Evolutionary conservation across 1,140 invertebrate genomes (phyloP).

Genomic region (Tetragnatha versicolor): DNA sequence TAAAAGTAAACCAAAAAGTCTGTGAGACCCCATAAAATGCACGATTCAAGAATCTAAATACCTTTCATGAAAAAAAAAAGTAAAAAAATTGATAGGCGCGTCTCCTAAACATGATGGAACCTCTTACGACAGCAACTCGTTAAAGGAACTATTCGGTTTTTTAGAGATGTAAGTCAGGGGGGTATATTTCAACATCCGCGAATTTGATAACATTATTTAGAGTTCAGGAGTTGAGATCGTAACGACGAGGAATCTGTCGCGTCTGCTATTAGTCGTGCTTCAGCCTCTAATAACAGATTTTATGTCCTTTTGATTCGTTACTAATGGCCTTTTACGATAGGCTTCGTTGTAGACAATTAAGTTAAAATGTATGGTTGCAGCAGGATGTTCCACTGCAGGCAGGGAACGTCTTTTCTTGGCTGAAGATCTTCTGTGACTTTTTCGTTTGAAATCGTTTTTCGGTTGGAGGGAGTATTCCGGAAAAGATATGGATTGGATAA

Average conservation of each 20-base stretch:
- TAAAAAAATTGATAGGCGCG: conserved; percentile 1
- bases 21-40: no score
- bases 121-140: not conserved
- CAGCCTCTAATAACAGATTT: conserved; percentile 48
- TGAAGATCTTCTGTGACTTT: no score
- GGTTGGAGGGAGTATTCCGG: no score
- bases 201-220: conserved; percentile 32
- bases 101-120: not conserved
- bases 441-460: no score
- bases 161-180: not conserved
- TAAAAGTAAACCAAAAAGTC: no score
- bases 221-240: not conserved
- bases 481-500: no score
- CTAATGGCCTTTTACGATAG: conserved; percentile 45
- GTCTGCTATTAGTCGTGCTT: conserved; percentile 38
- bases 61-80: no score
- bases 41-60: no score
- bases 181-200: conserved; percentile 20
- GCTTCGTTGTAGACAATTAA: conserved; percentile 38
- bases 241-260: conserved; percentile 23
- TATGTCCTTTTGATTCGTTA: conserved; percentile 32
- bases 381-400: no score
- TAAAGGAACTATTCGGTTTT: not conserved
- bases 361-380: conserved; percentile 18
- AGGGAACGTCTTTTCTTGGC: no score